Base-by-base conservation (phyloP, 2,888 invertebrate genomes). In the Lampropteryx suffumata region DNA sequence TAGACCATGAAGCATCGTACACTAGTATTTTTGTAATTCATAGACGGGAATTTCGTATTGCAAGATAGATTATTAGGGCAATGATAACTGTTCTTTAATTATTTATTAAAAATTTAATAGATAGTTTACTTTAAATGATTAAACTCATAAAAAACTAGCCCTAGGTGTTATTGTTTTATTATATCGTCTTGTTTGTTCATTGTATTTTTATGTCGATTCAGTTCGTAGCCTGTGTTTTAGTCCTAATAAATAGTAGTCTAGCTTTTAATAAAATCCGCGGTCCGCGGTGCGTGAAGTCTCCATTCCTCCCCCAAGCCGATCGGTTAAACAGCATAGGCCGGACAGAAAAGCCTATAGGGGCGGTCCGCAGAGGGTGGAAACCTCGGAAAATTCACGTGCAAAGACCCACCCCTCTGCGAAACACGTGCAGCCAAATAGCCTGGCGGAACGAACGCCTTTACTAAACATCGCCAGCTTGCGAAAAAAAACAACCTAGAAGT, bases 261-360 rank as follows among this genome's bases (percentile, higher is more conserved):
- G 17, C 4, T 17, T 17, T 17, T 17, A 17, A 17, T 4, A 17
- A n/a, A n/a, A n/a, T n/a, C n/a, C 8, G 12, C 11, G 32, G 8
- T n/a, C 12, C 26, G 26, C 24, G 14, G 32, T 42, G 32, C 32
- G 36, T 57, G 44, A 28, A 79, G 71, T 76, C 87, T 90, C 89
- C 69, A 81, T 60, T 29, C 56, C 61, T 59, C 61, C 69, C 76
- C 52, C 54, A 75, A 84, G 77, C 73, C 86, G 82, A 88, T 89
- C 85, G 78, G 84, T 88, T 86, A 84, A 89, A 87, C 88, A 83
- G 87, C 85, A 88, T 89, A 90, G 90, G 90, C 90, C 83, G 89
- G 88, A 88, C 89, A 89, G 90, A 90, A 90, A 90, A 89, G 90
- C 90, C 89, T 89, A 89, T 85, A 89, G 90, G 89, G 90, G 90